Conservation (phyloP, 2,888 invertebrate species). For the Hydroisotoma schaefferi region DNA sequence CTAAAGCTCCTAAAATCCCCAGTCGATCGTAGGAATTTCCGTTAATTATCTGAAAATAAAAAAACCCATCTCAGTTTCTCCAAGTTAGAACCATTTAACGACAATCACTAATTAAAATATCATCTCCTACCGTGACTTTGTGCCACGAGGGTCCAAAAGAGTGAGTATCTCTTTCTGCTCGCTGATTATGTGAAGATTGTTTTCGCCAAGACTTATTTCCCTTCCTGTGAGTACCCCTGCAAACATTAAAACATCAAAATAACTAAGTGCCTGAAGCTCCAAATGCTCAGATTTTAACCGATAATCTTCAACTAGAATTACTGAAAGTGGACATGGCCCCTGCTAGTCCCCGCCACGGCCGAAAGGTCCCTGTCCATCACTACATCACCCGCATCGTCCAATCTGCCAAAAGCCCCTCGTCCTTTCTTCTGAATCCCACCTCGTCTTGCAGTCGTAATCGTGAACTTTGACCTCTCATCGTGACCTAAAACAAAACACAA, state of each 20-base stretch:
- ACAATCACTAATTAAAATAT: conserved; percentile 2
- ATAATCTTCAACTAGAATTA: not conserved
- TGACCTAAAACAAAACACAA: conserved; percentile 11
- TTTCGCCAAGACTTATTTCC: conserved; percentile 19
- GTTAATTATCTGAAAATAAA: conserved; percentile 24
- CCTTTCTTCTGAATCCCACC: conserved; percentile 34
- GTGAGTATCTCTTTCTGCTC: conserved; percentile 19
- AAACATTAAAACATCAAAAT: conserved; percentile 1
- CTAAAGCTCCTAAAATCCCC: conserved; percentile 23
- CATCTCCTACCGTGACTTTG: conserved; percentile 35
- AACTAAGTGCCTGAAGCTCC: not conserved
- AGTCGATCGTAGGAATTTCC: conserved; percentile 25
- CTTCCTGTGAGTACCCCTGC: conserved; percentile 11
- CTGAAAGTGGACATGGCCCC: conserved; percentile 9
- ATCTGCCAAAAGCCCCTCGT: conserved; percentile 17
- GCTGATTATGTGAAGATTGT: no score
- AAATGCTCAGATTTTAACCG: not conserved
- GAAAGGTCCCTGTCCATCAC: conserved; percentile 25
- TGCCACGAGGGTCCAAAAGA: conserved; percentile 43
- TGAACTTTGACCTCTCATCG: conserved; percentile 18
- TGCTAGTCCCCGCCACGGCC: conserved; percentile 7
- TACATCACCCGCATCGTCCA: conserved; percentile 38
- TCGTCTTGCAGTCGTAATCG: conserved; percentile 21
- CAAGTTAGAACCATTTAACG: not conserved
- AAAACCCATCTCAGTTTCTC: not conserved